These are phyloP conservation scores for Brachionus paranguensis DNA, from an alignment of 1,140 invertebrate species.

Conservation along the genomic window DNA sequence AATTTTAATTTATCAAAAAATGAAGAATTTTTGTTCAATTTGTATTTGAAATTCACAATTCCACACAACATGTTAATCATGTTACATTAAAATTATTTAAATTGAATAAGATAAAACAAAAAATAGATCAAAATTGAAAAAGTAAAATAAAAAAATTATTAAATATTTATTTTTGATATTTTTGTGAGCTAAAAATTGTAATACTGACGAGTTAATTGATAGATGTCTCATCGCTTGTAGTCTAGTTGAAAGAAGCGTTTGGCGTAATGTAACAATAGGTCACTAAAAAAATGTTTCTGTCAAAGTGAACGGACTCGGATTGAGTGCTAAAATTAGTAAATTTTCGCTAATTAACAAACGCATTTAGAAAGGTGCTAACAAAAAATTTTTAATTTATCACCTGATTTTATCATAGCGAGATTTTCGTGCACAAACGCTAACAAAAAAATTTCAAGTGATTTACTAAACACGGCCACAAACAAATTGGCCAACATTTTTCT, in stretches of 20 bases:
- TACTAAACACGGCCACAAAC: background rate
- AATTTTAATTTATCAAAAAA: too few relatives aligned
- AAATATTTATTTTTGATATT: too few relatives aligned
- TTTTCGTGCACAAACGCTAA: background rate
- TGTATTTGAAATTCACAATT: too few relatives aligned
- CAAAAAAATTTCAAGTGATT: constrained; percentile 5
- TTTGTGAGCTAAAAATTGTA: too few relatives aligned
- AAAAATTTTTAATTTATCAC: background rate
- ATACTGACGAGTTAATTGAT: too few relatives aligned
- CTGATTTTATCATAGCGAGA: background rate
- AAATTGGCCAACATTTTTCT: constrained; percentile 10
- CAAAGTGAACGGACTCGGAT: background rate
- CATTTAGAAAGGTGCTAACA: background rate
- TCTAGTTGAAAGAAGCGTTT: background rate
- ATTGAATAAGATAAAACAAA: too few relatives aligned
- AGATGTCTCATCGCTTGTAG: too few relatives aligned
- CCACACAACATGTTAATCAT: too few relatives aligned
- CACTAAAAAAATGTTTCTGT: background rate
- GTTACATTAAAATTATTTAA: too few relatives aligned
- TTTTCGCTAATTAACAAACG: constrained; percentile 10
- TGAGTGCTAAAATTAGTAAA: constrained; percentile 24
- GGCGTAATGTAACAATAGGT: background rate
- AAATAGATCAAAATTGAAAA: too few relatives aligned
- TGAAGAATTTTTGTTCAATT: too few relatives aligned
- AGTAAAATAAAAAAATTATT: too few relatives aligned